Evolutionary conservation across 2,113 vertebrate genomes (phyloP), one percentile per base, ranked within the genome.

Genomic region (Nannobrachium achirus): DNA sequence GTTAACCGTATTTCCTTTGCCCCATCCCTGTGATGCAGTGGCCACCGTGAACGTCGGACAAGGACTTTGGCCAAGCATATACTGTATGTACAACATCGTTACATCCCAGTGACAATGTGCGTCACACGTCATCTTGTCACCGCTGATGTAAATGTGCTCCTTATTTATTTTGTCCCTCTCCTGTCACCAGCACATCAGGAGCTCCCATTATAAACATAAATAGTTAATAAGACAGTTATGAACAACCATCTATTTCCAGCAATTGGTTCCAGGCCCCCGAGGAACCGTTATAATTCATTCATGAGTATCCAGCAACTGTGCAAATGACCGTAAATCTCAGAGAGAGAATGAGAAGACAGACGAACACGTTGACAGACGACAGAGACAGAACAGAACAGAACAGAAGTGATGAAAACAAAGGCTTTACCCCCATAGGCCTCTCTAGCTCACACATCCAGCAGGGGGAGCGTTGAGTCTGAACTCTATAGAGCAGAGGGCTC

Each of bases 191-290:
- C 71, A 69, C 63, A 69, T 75, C 53, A 73, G 57, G 42, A 5
- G 6, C 52, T 73, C 63, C 67, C 60, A 70, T 56, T 81, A 70
- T 77, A 79, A 75, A 66, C 62, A 86, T 88, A 71, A 91, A 89
- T 90, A 76, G 61, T 85, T 84, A 79, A 88, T 75, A 68, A 76
- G 73, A 65, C 69, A 18, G 76, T 76, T 85, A 80, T 77, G 71
- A 83, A 66, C 61, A 19, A 63, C 64, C 57, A 57, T 76, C 62
- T 41, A 50, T 78, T 78, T 83, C 41, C 49, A 62, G 64, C 61
- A 63, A 70, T 75, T 74, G 57, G 71, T 61, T 80, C 50, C 62
- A 71, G 67, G 69, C 71, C 76, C 41, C 79, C 49, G 39, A 71
- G 69, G 78, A 75, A 63, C 39, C 60, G 63, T 51, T 63, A 80